phyloP scores from a whole-genome alignment of 2,113 vertebrate genomes.

The Platichthys flesus region DNA sequence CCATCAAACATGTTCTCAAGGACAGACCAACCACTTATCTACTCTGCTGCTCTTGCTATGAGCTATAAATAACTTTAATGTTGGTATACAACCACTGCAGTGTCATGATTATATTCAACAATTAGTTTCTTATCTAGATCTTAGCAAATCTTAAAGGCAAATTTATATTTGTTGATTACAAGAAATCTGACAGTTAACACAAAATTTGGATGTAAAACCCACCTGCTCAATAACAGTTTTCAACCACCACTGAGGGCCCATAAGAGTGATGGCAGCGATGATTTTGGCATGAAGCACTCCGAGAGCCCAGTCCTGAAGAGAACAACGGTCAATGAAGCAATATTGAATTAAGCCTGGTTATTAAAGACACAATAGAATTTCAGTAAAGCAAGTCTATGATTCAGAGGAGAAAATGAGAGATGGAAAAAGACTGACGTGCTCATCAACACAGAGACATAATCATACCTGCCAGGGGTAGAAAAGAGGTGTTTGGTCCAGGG shows the following conservation, averaged over 20 bases:
- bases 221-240: slow-evolving; percentile 99
- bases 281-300: slow-evolving; percentile 99
- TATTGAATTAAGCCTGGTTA: neutral
- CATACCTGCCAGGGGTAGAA: slow-evolving; percentile 99
- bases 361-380: neutral
- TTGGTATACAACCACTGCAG: too few relatives aligned
- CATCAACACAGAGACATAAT: neutral
- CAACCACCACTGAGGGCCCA: slow-evolving; percentile 99
- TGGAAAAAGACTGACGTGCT: neutral
- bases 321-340: slow-evolving; percentile 4
- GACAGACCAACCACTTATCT: neutral
- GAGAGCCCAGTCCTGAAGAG: slow-evolving; percentile 94
- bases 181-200: neutral
- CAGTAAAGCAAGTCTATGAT: too few relatives aligned
- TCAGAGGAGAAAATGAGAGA: too few relatives aligned
- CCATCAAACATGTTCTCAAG: neutral
- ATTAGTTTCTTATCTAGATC: neutral
- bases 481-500: slow-evolving; percentile 96
- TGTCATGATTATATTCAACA: too few relatives aligned
- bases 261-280: slow-evolving; percentile 97
- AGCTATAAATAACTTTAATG: neutral
- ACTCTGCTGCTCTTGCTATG: neutral
- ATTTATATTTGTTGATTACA: neutral
- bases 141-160: neutral
- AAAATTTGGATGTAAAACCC: neutral